Conservation (phyloP, 2,888 invertebrate genomes). For the Amblyteles armatorius region DNA sequence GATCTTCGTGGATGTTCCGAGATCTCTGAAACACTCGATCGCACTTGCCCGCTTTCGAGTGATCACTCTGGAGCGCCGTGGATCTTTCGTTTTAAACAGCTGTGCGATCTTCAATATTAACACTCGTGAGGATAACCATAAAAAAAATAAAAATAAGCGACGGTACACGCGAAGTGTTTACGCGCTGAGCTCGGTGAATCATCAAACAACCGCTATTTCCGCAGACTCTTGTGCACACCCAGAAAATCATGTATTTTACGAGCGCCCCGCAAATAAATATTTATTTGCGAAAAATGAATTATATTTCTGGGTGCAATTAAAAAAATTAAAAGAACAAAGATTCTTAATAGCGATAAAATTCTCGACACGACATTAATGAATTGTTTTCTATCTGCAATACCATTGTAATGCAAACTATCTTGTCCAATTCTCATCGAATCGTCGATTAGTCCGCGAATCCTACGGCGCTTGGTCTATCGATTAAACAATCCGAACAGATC, state of each 20-base stretch:
- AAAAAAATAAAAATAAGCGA: not conserved
- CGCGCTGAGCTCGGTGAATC: constrained; percentile 10
- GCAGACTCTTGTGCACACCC: not conserved
- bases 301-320: no score
- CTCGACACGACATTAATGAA: not conserved
- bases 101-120: constrained; percentile 9
- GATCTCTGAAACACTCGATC: constrained; percentile 8
- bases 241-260: no score
- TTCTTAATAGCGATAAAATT: not conserved
- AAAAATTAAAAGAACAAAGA: not conserved
- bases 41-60: constrained; percentile 1
- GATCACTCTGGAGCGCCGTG: constrained; percentile 2
- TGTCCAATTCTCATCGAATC: constrained; percentile 14
- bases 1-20: not conserved
- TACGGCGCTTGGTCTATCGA: constrained; percentile 5
- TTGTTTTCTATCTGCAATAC: not conserved
- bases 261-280: no score
- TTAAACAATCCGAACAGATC: constrained; percentile 24
- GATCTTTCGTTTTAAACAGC: not conserved
- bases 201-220: constrained; percentile 7
- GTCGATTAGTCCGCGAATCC: constrained; percentile 5
- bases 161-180: not conserved
- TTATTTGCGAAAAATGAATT: no score
- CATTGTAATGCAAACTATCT: constrained; percentile 3
- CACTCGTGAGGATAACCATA: not conserved